Base-by-base conservation (phyloP, 2,113 vertebrate genomes). In the Catagonus wagneri region DNA sequence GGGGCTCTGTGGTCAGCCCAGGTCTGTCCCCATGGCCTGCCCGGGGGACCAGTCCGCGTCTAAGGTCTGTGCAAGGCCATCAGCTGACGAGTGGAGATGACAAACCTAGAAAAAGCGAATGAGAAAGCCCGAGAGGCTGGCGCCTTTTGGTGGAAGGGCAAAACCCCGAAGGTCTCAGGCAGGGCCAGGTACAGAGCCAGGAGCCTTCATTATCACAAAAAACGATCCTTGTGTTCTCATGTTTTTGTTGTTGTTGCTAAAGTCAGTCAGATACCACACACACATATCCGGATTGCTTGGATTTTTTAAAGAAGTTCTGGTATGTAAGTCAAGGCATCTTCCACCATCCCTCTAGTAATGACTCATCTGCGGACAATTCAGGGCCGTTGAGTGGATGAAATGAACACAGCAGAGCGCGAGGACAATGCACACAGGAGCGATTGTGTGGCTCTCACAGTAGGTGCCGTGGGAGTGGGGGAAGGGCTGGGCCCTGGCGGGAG, bases 391-490 rank as follows among this genome's bases (percentile, higher is more conserved):
- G 76, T 7, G 50, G 90, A 68, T 72, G 90, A 90, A 69, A 69
- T 61, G 94, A 87, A 32, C 71, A 39, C 75, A 84, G 63, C 71
- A 52, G 86, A n/a, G 68, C 54, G 0, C 0, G 71, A 91, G 94
- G 95, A 96, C 96, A 96, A 92, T 94, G 93, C 93, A 97, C 97
- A 97, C 84, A 93, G 95, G 83, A 75, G 1, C 0, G 61, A 90
- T 89, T 94, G 96, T 97, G 85, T 44, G 58, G 19, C 9, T 13
- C 54, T 92, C 94, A 68, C 96, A 88, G 23, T 63, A 36, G 83
- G 74, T 10, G 60, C 76, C 17, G 4, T 34, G 80, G 74, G 69
- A 66, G 44, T 23, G 5, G 72, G 79, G 83, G 50, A 86, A 44
- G 84, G 96, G 97, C 94, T 36, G 32, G 56, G 68, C 10, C 0